phyloP scores from a whole-genome alignment of 2,113 vertebrate genomes.

The Thryonomys swinderianus region DNA sequence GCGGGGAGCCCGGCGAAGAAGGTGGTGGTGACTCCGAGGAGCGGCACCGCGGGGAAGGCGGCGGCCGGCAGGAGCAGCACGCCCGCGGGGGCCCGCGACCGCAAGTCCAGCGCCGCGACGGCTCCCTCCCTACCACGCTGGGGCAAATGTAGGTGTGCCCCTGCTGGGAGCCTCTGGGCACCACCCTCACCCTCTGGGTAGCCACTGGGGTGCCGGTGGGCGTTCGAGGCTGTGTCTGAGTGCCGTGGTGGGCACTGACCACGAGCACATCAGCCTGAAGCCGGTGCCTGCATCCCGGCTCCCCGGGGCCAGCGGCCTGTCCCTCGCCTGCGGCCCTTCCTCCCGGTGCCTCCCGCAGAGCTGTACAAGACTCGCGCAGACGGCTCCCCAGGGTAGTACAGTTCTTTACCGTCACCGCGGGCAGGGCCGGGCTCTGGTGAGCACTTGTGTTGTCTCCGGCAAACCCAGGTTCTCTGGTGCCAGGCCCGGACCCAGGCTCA shows the following conservation, averaged over 20 bases:
- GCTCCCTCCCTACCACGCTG: conserved; percentile 91
- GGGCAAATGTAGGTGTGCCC: conserved; percentile 97
- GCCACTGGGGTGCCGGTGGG: conserved; percentile 74
- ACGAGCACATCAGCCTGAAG: conserved; percentile 78
- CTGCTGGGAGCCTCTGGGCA: conserved; percentile 84
- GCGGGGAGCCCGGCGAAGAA: conserved; percentile 83
- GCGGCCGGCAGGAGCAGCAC: conserved; percentile 86
- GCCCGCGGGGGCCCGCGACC: conserved; percentile 90
- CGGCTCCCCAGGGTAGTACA: conserved; percentile 38
- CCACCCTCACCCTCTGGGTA: conserved; percentile 72
- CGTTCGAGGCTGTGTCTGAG: conserved; percentile 32
- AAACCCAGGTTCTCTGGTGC: neutral
- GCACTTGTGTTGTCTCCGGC: conserved; percentile 28
- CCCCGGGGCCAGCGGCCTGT: neutral
- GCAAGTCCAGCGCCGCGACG: conserved; percentile 95
- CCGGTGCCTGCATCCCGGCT: neutral
- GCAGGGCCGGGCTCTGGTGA: conserved; percentile 59
- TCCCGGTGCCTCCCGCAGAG: neutral
- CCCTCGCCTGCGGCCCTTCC: neutral
- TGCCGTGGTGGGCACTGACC: conserved; percentile 51
- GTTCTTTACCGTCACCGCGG: conserved; percentile 49
- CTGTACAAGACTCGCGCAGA: conserved; percentile 65
- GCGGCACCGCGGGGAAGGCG: conserved; percentile 83
- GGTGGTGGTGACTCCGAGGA: conserved; percentile 59
- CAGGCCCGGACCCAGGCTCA: neutral